These are phyloP conservation scores for Lithodes maja DNA, from an alignment of 2,888 invertebrate genomes.

Conservation along the genomic window DNA sequence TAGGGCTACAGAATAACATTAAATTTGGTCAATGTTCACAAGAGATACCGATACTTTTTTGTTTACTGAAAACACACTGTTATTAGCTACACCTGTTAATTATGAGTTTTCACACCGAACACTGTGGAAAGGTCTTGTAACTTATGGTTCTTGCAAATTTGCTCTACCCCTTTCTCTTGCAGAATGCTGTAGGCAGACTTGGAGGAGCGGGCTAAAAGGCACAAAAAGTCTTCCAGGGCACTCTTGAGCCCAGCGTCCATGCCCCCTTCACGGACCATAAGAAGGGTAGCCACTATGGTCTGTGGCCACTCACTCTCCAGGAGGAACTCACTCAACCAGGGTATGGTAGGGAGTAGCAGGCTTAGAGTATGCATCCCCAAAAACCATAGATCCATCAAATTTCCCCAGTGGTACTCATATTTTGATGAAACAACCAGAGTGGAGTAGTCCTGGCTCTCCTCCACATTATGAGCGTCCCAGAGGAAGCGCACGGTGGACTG, in stretches of 20 bases:
- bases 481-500: slow-evolving; percentile 91
- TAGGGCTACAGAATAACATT: too few species aligned
- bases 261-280: slow-evolving; percentile 79
- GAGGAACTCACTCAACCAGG: slow-evolving; percentile 93
- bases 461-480: slow-evolving; percentile 94
- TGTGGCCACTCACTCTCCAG: slow-evolving; percentile 96
- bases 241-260: slow-evolving; percentile 62
- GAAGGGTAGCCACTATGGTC: slow-evolving; percentile 87
- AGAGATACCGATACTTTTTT: too few species aligned
- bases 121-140: slow-evolving; percentile 49
- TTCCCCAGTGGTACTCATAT: slow-evolving; percentile 92
- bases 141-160: slow-evolving; percentile 52
- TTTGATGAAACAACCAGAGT: slow-evolving; percentile 88
- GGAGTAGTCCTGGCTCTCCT: slow-evolving; percentile 78
- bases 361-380: slow-evolving; percentile 95
- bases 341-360: slow-evolving; percentile 82
- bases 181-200: slow-evolving; percentile 41
- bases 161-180: slow-evolving; percentile 42
- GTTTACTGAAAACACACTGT: too few species aligned
- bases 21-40: too few species aligned
- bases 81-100: too few species aligned
- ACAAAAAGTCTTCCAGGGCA: slow-evolving; percentile 66
- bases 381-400: slow-evolving; percentile 93
- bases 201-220: slow-evolving; percentile 50
- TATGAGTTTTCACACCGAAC: slow-evolving; percentile 16